phyloP scores from a whole-genome alignment of 2,113 vertebrate species.

The Elephantulus edwardii region DNA sequence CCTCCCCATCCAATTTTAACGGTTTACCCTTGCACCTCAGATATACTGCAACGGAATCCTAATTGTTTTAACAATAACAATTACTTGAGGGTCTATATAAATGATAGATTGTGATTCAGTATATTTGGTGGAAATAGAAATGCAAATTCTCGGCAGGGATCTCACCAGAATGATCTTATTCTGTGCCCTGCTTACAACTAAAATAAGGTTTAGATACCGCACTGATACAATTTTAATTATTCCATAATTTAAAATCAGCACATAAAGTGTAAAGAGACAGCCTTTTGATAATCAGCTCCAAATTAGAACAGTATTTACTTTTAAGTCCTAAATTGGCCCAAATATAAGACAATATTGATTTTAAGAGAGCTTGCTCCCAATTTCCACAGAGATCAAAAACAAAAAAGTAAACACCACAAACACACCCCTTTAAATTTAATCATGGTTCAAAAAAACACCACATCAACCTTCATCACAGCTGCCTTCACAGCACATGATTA shows the following conservation, averaged over 20 bases:
- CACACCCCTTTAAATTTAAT: conserved; percentile 12
- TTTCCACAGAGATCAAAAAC: conserved; percentile 67
- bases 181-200: neutral
- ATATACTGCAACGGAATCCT: neutral
- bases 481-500: conserved; percentile 30
- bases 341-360: conserved; percentile 65
- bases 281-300: conserved; percentile 65
- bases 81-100: neutral
- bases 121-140: neutral
- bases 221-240: neutral
- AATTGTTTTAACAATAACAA: neutral
- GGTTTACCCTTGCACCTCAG: neutral
- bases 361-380: conserved; percentile 31
- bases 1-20: neutral
- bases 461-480: neutral
- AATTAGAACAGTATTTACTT: conserved; percentile 40
- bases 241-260: neutral
- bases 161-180: too few relatives aligned
- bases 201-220: neutral
- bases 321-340: conserved; percentile 66
- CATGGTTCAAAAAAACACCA: conserved; percentile 20
- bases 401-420: conserved; percentile 32
- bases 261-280: neutral
- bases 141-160: neutral
- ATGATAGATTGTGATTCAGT: neutral